phyloP scores from a whole-genome alignment of 2,113 vertebrate species.

The Cettia cetti region DNA sequence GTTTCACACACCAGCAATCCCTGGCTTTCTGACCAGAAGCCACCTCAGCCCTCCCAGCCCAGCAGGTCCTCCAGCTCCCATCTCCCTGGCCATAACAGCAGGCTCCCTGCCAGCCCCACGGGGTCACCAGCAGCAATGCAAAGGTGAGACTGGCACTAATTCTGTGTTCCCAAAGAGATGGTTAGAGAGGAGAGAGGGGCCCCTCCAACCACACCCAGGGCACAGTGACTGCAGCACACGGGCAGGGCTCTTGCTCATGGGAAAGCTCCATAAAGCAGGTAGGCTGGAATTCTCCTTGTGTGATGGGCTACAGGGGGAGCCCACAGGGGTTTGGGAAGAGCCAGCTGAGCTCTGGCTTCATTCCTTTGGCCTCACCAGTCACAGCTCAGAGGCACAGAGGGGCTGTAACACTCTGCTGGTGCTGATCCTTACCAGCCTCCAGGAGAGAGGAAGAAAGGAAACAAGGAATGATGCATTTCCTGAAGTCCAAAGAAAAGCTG shows the following conservation, averaged over 20 bases:
- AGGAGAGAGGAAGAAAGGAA: neutral
- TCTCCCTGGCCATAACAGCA: neutral
- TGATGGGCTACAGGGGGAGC: neutral
- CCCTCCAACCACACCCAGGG: neutral
- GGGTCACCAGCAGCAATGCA: neutral
- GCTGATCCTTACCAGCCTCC: neutral
- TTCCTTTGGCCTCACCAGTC: neutral
- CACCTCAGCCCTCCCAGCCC: neutral
- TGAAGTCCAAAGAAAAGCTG: neutral
- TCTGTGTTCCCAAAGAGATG: neutral
- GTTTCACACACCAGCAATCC: neutral
- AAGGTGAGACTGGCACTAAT: neutral
- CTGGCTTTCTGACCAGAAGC: neutral
- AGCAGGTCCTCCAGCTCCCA: neutral
- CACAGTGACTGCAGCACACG: neutral
- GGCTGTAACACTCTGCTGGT: neutral
- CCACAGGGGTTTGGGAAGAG: neutral
- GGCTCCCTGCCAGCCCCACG: neutral
- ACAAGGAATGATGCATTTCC: neutral
- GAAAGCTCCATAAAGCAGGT: neutral
- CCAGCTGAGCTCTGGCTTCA: neutral
- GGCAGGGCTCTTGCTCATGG: neutral
- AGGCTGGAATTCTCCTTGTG: neutral
- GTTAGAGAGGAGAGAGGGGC: neutral
- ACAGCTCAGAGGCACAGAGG: neutral